phyloP scores from a whole-genome alignment of 2,113 vertebrate genomes.

The Excalfactoria chinensis region DNA sequence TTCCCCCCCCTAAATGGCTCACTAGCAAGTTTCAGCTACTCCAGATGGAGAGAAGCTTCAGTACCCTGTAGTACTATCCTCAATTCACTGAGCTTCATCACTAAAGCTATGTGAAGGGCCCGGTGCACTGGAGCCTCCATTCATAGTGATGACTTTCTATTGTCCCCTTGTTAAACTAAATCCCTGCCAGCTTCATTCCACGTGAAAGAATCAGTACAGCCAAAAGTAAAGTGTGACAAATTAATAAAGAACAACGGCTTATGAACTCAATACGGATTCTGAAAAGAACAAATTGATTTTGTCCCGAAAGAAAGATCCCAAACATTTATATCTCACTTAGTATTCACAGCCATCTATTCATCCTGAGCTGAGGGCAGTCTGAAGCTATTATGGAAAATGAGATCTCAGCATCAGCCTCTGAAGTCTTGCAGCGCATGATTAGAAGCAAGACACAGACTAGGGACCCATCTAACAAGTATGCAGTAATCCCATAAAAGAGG shows the following conservation, averaged over 20 bases:
- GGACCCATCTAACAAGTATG: background rate
- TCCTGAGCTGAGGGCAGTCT: background rate
- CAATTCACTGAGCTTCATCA: background rate
- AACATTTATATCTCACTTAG: background rate
- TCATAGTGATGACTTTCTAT: background rate
- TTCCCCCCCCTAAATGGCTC: background rate
- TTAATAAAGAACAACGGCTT: constrained; percentile 4
- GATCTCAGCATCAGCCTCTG: constrained; percentile 16
- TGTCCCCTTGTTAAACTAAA: background rate
- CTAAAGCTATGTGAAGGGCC: background rate
- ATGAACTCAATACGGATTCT: background rate
- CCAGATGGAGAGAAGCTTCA: background rate
- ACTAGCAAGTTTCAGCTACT: background rate
- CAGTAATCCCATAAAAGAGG: background rate
- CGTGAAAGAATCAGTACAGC: background rate
- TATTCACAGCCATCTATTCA: constrained; percentile 7
- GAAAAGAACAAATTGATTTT: constrained; percentile 24
- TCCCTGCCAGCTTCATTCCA: background rate
- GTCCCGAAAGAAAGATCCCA: background rate
- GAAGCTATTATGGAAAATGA: background rate
- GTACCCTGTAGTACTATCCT: background rate
- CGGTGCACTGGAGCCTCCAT: background rate
- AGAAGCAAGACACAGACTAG: background rate
- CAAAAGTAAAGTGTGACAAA: constrained; percentile 38
- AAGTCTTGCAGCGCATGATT: background rate